A percentile compares a stretch with the other conserved stretches of the same genome.
Evolutionary conservation across 2,797 vertebrate genomes (phyloP).

Genomic region (Parauchenoglanis ngamensis): DNA sequence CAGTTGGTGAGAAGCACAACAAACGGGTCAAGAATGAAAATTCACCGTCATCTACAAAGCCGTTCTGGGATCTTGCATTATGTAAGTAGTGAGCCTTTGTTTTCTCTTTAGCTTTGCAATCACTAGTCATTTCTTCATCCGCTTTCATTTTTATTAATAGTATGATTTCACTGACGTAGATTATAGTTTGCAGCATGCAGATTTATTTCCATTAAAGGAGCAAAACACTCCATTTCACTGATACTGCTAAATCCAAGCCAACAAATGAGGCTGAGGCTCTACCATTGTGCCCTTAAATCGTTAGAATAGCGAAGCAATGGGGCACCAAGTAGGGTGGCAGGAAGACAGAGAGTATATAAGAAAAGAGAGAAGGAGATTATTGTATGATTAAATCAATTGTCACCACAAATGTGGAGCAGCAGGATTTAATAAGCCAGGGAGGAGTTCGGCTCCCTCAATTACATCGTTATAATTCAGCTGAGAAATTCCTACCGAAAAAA

Average conservation of each 20-base stretch:
- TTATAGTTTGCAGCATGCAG: conserved; percentile 45
- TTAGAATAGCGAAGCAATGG: conserved; percentile 49
- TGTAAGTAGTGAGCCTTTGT: background rate
- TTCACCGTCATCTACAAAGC: background rate
- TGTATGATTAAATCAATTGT: conserved; percentile 56
- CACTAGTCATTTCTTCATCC: background rate
- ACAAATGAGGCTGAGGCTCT: conserved; percentile 45
- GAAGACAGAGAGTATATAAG: conserved; percentile 24
- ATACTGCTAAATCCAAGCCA: conserved; percentile 33
- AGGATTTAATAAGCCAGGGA: conserved; percentile 44
- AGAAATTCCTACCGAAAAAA: conserved; percentile 30
- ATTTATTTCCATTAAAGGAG: conserved; percentile 47
- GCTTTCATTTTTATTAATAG: conserved; percentile 9
- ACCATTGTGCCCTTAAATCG: conserved; percentile 41
- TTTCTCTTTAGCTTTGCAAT: background rate
- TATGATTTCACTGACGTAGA: conserved; percentile 39
- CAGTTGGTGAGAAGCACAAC: conserved; percentile 7
- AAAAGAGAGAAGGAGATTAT: conserved; percentile 48
- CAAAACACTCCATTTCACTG: conserved; percentile 28
- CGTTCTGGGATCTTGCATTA: background rate
- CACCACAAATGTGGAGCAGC: conserved; percentile 50
- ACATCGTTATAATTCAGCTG: conserved; percentile 50
- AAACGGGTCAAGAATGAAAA: background rate
- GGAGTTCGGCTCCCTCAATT: conserved; percentile 46
- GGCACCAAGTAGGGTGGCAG: conserved; percentile 37